Evolutionary conservation across 1,140 invertebrate genomes (phyloP).

Genomic region (Drosophila paulistorum): DNA sequence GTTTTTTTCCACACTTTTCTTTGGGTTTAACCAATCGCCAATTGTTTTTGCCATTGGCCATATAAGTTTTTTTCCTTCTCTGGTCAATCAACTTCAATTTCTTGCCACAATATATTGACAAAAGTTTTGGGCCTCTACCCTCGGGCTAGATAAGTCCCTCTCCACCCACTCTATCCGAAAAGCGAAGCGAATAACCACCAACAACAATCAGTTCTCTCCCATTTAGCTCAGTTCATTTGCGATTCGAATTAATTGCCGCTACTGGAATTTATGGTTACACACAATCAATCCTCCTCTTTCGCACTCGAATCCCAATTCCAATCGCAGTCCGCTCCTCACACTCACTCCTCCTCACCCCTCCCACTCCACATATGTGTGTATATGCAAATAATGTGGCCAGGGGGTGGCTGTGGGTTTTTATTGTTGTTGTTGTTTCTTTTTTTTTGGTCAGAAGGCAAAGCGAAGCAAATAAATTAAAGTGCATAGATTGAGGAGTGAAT

Average conservation of each 20-base stretch:
- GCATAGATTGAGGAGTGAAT: constrained; percentile 42
- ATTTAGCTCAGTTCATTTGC: constrained; percentile 24
- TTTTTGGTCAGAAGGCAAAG: constrained; percentile 21
- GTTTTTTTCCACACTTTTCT: background rate
- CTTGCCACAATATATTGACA: background rate
- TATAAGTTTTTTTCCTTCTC: background rate
- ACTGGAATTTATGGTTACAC: constrained; percentile 73
- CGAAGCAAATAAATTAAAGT: constrained; percentile 60
- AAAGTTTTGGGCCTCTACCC: constrained; percentile 2
- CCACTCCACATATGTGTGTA: constrained; percentile 33
- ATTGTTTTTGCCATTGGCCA: background rate
- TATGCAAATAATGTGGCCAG: constrained; percentile 41
- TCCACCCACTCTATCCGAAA: background rate
- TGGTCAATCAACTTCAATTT: constrained; percentile 10
- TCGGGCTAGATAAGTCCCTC: background rate
- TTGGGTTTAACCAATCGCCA: background rate
- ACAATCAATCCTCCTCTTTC: constrained; percentile 29
- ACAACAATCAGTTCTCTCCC: constrained; percentile 32
- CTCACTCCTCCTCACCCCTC: background rate
- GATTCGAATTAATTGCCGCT: constrained; percentile 70
- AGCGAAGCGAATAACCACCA: constrained; percentile 18
- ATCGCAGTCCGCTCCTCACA: background rate
- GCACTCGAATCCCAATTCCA: background rate
- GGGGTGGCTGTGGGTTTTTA: constrained; percentile 31
- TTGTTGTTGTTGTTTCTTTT: constrained; percentile 28